These are phyloP conservation scores for Coluber constrictor DNA, from an alignment of 2,797 vertebrate genomes.

Conservation along the genomic window DNA sequence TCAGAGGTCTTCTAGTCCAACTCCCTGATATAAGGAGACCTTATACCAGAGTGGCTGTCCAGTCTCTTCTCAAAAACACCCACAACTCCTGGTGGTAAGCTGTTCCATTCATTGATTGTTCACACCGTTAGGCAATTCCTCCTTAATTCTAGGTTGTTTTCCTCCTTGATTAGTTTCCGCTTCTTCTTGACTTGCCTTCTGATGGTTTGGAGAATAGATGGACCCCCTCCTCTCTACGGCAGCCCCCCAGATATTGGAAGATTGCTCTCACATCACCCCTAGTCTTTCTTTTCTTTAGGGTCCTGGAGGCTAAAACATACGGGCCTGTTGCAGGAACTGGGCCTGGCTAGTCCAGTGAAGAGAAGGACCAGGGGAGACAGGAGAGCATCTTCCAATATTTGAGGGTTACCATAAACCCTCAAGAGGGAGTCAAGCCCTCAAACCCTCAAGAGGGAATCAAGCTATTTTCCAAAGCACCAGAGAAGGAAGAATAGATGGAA, in stretches of 20 bases:
- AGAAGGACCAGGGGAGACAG: no score
- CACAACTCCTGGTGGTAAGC: neutral
- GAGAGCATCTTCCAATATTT: no score
- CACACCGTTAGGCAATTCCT: no score
- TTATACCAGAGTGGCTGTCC: neutral
- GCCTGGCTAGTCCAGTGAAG: no score
- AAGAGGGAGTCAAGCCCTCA: no score
- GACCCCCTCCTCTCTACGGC: neutral
- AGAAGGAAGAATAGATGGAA: no score
- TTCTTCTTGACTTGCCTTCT: neutral
- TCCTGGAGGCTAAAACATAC: no score
- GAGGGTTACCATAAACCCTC: no score
- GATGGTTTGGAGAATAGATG: neutral
- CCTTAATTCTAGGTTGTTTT: neutral
- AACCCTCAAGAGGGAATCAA: no score
- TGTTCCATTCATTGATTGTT: no score
- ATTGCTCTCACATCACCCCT: neutral
- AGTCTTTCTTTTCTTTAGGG: neutral
- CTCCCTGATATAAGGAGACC: neutral
- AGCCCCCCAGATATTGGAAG: neutral
- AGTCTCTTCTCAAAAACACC: neutral
- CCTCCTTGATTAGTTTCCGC: neutral
- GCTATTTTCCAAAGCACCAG: no score
- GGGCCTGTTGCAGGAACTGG: no score
- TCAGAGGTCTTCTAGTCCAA: neutral